These are phyloP conservation scores for Physella acuta DNA, from an alignment of 1,140 invertebrate species.

Conservation along the genomic window DNA sequence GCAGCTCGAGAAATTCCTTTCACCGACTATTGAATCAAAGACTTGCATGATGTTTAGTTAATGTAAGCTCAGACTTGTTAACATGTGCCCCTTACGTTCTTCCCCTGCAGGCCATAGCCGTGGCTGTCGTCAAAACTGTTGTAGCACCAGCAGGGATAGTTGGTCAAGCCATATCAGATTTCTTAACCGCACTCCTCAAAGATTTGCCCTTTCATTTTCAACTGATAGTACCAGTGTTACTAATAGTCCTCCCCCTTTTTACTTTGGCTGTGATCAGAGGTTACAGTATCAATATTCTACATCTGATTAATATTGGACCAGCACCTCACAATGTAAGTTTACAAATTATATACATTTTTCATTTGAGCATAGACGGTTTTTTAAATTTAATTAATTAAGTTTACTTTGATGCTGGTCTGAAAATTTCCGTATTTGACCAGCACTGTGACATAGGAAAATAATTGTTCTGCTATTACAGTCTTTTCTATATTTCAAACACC, in stretches of 20 bases:
- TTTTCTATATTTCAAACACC: too few species aligned
- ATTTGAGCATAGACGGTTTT: too few species aligned
- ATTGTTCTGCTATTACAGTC: too few species aligned
- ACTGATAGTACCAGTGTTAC: conserved; percentile 34
- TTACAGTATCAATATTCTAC: too few species aligned
- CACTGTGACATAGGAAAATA: too few species aligned
- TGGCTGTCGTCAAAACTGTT: conserved; percentile 43
- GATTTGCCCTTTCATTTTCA: conserved; percentile 43
- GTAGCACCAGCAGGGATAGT: conserved; percentile 43
- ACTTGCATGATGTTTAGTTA: neutral
- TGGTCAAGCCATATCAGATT: conserved; percentile 40
- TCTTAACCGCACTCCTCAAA: conserved; percentile 37
- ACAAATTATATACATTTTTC: too few species aligned
- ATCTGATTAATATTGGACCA: too few species aligned
- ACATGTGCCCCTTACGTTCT: conserved; percentile 7
- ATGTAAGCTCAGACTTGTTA: neutral
- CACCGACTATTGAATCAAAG: neutral
- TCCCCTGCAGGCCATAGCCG: conserved; percentile 40
- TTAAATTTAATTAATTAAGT: too few species aligned
- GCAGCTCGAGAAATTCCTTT: neutral
- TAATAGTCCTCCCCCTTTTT: conserved; percentile 35
- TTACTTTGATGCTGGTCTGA: too few species aligned
- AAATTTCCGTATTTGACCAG: too few species aligned
- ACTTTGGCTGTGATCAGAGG: conserved; percentile 43
- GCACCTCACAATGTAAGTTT: too few species aligned